phyloP scores from a whole-genome alignment of 37 sponge, comb jelly and placozoan species.

The Aplysina aerophoba region DNA sequence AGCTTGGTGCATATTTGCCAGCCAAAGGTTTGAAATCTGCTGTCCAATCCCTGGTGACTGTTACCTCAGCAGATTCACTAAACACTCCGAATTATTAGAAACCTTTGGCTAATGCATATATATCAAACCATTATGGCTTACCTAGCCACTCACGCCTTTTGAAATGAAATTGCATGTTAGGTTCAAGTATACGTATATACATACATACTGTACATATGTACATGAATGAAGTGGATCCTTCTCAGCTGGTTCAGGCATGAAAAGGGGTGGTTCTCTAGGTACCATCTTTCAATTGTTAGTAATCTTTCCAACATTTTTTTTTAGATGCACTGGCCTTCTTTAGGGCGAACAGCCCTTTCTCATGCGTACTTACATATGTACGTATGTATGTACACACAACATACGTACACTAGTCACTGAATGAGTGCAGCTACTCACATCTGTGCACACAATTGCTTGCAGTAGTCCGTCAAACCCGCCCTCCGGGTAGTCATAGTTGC shows the following conservation, averaged over 20 bases:
- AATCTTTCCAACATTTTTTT: no score
- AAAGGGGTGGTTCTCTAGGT: no score
- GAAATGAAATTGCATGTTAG: background rate
- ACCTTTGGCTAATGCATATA: background rate
- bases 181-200: background rate
- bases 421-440: background rate
- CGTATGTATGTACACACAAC: conserved; percentile 1
- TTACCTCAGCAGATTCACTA: no score
- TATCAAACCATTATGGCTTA: background rate
- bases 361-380: background rate
- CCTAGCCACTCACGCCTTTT: background rate
- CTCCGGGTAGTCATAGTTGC: conserved; percentile 59
- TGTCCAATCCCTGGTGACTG: no score
- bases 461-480: conserved; percentile 41
- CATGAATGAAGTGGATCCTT: no score
- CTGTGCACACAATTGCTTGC: conserved; percentile 21
- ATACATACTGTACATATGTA: background rate
- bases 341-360: background rate
- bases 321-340: background rate
- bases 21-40: no score
- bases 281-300: no score
- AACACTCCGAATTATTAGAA: no score
- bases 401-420: no score
- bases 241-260: no score
- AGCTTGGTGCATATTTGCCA: no score